A percentile compares a stretch with the other conserved stretches of the same genome.
Conservation (phyloP, 2,113 vertebrate species). For the Apodemus sylvaticus region DNA sequence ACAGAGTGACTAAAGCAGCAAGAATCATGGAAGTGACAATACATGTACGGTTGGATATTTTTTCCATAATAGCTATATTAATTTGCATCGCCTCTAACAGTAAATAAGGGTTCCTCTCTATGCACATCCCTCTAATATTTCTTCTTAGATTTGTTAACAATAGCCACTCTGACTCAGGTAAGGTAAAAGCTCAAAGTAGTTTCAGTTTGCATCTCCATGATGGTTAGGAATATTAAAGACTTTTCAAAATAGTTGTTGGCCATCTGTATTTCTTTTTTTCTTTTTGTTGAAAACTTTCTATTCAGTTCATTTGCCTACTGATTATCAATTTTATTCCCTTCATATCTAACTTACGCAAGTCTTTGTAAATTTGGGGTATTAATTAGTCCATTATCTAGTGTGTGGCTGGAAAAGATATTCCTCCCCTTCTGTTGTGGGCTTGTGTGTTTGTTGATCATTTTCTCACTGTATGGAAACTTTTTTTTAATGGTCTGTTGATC, state of each 20-base stretch:
- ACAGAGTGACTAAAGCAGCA: background rate
- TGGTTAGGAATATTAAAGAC: background rate
- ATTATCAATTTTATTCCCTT: background rate
- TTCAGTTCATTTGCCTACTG: background rate
- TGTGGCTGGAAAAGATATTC: background rate
- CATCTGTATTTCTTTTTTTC: background rate
- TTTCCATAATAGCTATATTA: background rate
- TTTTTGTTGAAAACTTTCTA: background rate
- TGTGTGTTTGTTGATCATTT: background rate
- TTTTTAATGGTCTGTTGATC: background rate
- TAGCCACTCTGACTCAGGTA: background rate
- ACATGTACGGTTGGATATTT: background rate
- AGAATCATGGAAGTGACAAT: background rate
- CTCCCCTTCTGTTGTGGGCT: background rate
- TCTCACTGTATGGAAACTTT: background rate
- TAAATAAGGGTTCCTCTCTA: background rate
- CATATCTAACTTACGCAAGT: background rate
- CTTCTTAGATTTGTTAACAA: background rate
- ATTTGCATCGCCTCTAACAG: background rate
- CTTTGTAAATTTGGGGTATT: background rate
- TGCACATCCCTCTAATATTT: background rate
- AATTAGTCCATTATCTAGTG: background rate
- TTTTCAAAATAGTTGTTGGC: background rate
- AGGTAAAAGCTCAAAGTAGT: background rate
- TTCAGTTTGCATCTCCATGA: background rate